Evolutionary conservation across 2,888 invertebrate species (phyloP).

Genomic region (Plagodis pulveraria): DNA sequence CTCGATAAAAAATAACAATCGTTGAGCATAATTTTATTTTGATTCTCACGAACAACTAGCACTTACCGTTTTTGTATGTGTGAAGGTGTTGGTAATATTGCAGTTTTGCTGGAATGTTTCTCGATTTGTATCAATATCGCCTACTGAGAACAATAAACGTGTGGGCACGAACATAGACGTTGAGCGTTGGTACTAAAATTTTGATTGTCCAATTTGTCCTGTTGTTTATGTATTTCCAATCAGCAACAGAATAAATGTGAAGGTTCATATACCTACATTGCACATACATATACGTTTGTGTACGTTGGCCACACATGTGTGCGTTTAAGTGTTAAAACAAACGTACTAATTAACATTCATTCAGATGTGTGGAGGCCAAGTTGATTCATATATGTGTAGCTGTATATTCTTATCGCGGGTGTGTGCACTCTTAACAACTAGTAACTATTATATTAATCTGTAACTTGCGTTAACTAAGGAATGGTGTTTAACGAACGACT

Average conservation of each 20-base stretch:
- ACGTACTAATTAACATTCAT: slow-evolving; percentile 80
- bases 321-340: slow-evolving; percentile 72
- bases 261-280: slow-evolving; percentile 45
- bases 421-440: slow-evolving; percentile 44
- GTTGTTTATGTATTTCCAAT: slow-evolving; percentile 54
- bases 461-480: slow-evolving; percentile 48
- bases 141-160: slow-evolving; percentile 28
- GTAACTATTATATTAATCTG: neutral
- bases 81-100: slow-evolving; percentile 52
- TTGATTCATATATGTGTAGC: slow-evolving; percentile 62
- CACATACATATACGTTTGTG: slow-evolving; percentile 32
- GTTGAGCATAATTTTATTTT: slow-evolving; percentile 52
- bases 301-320: slow-evolving; percentile 42
- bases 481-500: slow-evolving; percentile 54
- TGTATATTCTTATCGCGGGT: slow-evolving; percentile 63
- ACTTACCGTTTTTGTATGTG: slow-evolving; percentile 59
- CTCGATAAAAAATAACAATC: slow-evolving; percentile 74
- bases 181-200: slow-evolving; percentile 18
- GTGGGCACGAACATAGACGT: slow-evolving; percentile 36
- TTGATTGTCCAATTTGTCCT: slow-evolving; percentile 47
- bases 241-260: slow-evolving; percentile 58
- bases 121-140: slow-evolving; percentile 38
- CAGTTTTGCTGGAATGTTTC: slow-evolving; percentile 41
- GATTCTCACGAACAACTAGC: slow-evolving; percentile 72
- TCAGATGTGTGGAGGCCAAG: slow-evolving; percentile 75